These are phyloP conservation scores for Percina caprodes DNA, from an alignment of 2,113 vertebrate genomes.

Conservation along the genomic window DNA sequence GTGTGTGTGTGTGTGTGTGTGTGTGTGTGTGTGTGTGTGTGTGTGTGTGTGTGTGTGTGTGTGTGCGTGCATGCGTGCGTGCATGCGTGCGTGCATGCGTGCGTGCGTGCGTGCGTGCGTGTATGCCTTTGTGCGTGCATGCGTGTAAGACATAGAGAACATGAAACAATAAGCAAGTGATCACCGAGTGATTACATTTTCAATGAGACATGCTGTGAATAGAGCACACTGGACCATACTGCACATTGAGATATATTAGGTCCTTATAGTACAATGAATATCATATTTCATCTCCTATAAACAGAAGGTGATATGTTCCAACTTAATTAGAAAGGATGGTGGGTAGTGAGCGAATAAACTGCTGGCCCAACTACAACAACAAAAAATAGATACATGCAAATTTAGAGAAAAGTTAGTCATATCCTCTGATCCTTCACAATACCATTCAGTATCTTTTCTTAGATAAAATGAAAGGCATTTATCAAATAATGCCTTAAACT, in stretches of 20 bases:
- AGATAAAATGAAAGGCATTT: slow-evolving; percentile 41
- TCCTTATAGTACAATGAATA: slow-evolving; percentile 29
- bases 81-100: slow-evolving; percentile 10
- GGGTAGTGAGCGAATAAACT: slow-evolving; percentile 25
- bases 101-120: slow-evolving; percentile 18
- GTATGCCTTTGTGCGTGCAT: slow-evolving; percentile 17
- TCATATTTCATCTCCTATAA: slow-evolving; percentile 54
- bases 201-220: slow-evolving; percentile 68
- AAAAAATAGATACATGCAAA: not conserved
- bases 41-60: slow-evolving; percentile 6
- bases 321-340: slow-evolving; percentile 21
- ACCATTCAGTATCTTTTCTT: slow-evolving; percentile 21
- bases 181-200: slow-evolving; percentile 70
- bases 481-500: slow-evolving; percentile 48
- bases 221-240: slow-evolving; percentile 43
- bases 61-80: slow-evolving; percentile 24
- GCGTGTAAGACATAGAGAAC: slow-evolving; percentile 24
- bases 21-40: slow-evolving; percentile 7
- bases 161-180: slow-evolving; percentile 60
- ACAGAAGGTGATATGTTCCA: slow-evolving; percentile 26
- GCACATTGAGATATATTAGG: slow-evolving; percentile 41
- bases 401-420: not conserved
- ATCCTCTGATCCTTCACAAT: not conserved
- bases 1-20: slow-evolving; percentile 22
- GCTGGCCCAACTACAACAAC: not conserved